A percentile compares a stretch with the other conserved stretches of the same genome.
These are phyloP conservation scores for Rhodinocichla rosea DNA, from an alignment of 2,113 vertebrate genomes.

Conservation along the genomic window DNA sequence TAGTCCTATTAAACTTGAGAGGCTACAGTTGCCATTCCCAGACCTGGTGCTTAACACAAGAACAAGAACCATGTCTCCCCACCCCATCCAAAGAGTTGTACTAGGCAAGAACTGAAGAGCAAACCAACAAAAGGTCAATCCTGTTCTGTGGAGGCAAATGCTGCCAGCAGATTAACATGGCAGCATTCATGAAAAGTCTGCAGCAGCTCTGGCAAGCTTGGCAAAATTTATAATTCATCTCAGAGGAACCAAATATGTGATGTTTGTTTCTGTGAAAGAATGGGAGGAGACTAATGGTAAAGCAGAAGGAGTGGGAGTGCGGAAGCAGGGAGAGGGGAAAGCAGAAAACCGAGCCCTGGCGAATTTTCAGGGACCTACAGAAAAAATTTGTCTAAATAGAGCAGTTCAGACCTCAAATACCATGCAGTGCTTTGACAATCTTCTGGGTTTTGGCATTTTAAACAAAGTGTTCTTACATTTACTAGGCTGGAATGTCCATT, in stretches of 20 bases:
- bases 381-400: not conserved
- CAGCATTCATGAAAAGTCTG: not conserved
- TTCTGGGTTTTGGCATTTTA: not conserved
- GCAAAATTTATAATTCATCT: slow-evolving; percentile 5
- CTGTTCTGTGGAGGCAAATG: not conserved
- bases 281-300: slow-evolving; percentile 70
- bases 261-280: slow-evolving; percentile 63
- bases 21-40: slow-evolving; percentile 39
- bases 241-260: slow-evolving; percentile 53
- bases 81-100: not conserved
- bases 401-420: slow-evolving; percentile 18
- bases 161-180: slow-evolving; percentile 45
- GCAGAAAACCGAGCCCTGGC: not conserved
- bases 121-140: slow-evolving; percentile 30
- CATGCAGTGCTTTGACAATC: not conserved
- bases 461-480: slow-evolving; percentile 19
- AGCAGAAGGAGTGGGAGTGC: slow-evolving; percentile 25
- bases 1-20: slow-evolving; percentile 51
- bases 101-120: slow-evolving; percentile 6
- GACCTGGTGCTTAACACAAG: slow-evolving; percentile 20
- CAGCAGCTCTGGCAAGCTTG: slow-evolving; percentile 23
- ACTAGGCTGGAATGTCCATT: slow-evolving; percentile 36
- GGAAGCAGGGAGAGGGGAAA: not conserved
- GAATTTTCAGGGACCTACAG: not conserved
- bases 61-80: not conserved